Evolutionary conservation across 2,113 vertebrate species (phyloP).

Genomic region (Lipophrys pholis): DNA sequence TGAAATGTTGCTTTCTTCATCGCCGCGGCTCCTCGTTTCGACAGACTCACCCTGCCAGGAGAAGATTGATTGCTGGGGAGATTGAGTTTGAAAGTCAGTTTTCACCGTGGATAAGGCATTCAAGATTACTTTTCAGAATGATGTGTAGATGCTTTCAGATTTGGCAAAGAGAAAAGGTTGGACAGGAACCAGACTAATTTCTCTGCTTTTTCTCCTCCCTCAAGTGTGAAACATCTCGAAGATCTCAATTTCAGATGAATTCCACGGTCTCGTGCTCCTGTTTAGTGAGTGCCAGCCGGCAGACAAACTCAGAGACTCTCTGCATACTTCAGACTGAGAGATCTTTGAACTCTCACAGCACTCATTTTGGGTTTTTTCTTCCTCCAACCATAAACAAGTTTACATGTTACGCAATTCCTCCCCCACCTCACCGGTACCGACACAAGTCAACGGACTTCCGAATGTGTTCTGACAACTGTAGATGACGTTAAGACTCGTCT

Average conservation of each 20-base stretch:
- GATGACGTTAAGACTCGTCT: constrained; percentile 54
- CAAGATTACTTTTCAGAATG: constrained; percentile 76
- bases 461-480: constrained; percentile 47
- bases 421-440: not conserved
- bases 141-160: constrained; percentile 72
- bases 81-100: constrained; percentile 75
- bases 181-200: constrained; percentile 56
- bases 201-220: constrained; percentile 35
- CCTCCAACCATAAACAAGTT: not conserved
- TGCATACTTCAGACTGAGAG: constrained; percentile 42
- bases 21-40: constrained; percentile 54
- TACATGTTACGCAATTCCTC: not conserved
- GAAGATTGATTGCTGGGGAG: constrained; percentile 77
- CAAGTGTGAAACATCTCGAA: constrained; percentile 52
- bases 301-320: constrained; percentile 9
- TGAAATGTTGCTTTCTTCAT: constrained; percentile 74
- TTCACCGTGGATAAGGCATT: constrained; percentile 65
- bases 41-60: constrained; percentile 64
- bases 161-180: constrained; percentile 64
- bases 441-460: constrained; percentile 39
- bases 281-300: constrained; percentile 35
- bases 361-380: not conserved
- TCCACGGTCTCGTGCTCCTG: constrained; percentile 36
- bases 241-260: constrained; percentile 50
- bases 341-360: no score